Base-by-base conservation (phyloP, 2,888 invertebrate genomes). In the Callosobruchus maculatus region DNA sequence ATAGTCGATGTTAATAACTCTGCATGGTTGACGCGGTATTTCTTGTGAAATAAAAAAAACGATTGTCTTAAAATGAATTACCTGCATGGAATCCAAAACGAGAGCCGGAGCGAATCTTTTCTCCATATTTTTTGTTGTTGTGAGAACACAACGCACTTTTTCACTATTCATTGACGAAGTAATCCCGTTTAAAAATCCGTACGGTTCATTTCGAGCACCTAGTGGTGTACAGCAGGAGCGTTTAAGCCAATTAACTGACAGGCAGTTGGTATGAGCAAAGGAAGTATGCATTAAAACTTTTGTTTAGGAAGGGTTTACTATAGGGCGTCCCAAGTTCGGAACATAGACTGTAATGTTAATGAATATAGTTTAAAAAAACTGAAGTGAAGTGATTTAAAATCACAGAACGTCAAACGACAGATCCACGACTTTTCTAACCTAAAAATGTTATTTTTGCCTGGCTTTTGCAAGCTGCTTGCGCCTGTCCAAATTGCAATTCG, bases 251-350 rank as follows among this genome's bases (percentile, higher is more conserved):
- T 78, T 78, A 78, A 76, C 75, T 74, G 71, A 72, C 22, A 74
- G 68, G 71, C 49, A 49, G 7, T 49, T 49, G 30, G 67, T 76
- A 74, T 77, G 77, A 75, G 73, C 70, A 77, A 75, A 78, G 78
- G 78, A 78, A 76, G 78, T 78, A 78, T 76, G 77, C 77, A 77
- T 78, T 78, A 77, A 78, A 78, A 76, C 78, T 74, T 75, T 76
- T 76, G 73, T 75, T 49, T 49, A 3, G 49, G 75, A 74, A 78
- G 76, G 78, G 78, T 76, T 78, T 76, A 77, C 18, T 49, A 49
- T 18, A 49, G 49, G 3, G 49, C 49, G 49, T 49, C 49, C 49
- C 18, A 49, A 49, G 18, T 49, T n/a, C n/a, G n/a, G n/a, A n/a
- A n/a, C n/a, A n/a, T n/a, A n/a, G n/a, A n/a, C n/a, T n/a, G n/a